Evolutionary conservation across 2,888 invertebrate species (phyloP).

Genomic region (Cyclophora albipunctata): DNA sequence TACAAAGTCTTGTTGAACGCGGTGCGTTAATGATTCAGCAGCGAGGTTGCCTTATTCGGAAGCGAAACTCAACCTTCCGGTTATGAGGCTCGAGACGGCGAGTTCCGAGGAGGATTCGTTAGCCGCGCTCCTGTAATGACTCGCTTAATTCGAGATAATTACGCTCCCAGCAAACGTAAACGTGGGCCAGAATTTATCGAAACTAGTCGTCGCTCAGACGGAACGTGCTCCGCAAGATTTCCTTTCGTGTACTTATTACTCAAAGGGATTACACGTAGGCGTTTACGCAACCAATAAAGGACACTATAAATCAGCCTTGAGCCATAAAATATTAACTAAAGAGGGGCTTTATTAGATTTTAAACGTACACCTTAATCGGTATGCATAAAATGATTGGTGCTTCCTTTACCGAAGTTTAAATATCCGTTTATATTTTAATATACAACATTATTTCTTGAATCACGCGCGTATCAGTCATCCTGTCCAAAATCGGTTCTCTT

Average conservation of each 20-base stretch:
- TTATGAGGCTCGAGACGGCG: constrained; percentile 44
- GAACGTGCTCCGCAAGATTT: constrained; percentile 30
- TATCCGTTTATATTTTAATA: constrained; percentile 65
- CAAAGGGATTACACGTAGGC: constrained; percentile 37
- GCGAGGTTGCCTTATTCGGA: constrained; percentile 38
- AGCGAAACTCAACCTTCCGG: constrained; percentile 64
- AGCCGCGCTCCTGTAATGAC: constrained; percentile 57
- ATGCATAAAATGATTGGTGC: constrained; percentile 49
- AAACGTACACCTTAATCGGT: constrained; percentile 53
- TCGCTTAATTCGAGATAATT: constrained; percentile 69
- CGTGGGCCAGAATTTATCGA: constrained; percentile 55
- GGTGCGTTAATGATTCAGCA: constrained; percentile 49
- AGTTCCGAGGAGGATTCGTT: constrained; percentile 44
- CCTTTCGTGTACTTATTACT: constrained; percentile 35
- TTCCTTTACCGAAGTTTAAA: constrained; percentile 68
- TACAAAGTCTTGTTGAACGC: constrained; percentile 44
- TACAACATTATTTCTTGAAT: constrained; percentile 55
- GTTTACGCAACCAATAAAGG: constrained; percentile 42
- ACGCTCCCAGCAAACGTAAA: constrained; percentile 52
- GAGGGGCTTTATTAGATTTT: constrained; percentile 54
- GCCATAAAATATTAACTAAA: constrained; percentile 46
- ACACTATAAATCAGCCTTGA: constrained; percentile 43
- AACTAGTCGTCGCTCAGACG: constrained; percentile 32
- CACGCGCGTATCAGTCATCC: constrained; percentile 63
- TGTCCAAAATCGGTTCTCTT: constrained; percentile 63